Conservation (phyloP, 2,888 invertebrate genomes). For the Scelioninae gen. 1 region DNA sequence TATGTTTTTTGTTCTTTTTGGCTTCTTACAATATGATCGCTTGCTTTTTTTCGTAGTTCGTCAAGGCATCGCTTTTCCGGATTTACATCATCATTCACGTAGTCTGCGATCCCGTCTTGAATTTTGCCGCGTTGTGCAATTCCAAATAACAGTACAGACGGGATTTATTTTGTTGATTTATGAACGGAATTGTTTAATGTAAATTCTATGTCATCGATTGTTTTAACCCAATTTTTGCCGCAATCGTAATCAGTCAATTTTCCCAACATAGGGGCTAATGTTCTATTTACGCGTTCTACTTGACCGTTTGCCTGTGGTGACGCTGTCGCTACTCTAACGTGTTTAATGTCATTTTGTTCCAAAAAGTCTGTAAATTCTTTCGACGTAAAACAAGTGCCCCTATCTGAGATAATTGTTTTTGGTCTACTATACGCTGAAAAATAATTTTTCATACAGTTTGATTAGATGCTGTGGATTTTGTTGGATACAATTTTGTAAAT, state of each 20-base stretch:
- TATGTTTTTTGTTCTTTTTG: conserved; percentile 15
- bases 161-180: not conserved
- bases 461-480: conserved; percentile 3
- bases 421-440: conserved; percentile 13
- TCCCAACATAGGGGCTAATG: conserved; percentile 6
- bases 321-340: conserved; percentile 29
- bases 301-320: conserved; percentile 46
- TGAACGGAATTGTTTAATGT: conserved; percentile 23
- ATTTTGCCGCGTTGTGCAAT: not conserved
- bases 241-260: conserved; percentile 12
- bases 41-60: conserved; percentile 1
- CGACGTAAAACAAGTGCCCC: conserved; percentile 2
- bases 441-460: conserved; percentile 5
- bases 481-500: conserved; percentile 9
- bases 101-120: not conserved
- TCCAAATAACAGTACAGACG: not conserved
- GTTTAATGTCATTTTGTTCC: conserved; percentile 1
- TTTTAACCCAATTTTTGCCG: conserved; percentile 6
- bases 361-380: conserved; percentile 12
- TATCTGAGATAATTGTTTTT: not conserved
- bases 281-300: conserved; percentile 30
- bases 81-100: not conserved
- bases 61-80: not conserved
- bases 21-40: conserved; percentile 17
- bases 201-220: conserved; percentile 6